Percentiles rank a stretch among this genome's conserved stretches.
Conservation (phyloP, 2,113 vertebrate species). For the Arvicanthis niloticus region DNA sequence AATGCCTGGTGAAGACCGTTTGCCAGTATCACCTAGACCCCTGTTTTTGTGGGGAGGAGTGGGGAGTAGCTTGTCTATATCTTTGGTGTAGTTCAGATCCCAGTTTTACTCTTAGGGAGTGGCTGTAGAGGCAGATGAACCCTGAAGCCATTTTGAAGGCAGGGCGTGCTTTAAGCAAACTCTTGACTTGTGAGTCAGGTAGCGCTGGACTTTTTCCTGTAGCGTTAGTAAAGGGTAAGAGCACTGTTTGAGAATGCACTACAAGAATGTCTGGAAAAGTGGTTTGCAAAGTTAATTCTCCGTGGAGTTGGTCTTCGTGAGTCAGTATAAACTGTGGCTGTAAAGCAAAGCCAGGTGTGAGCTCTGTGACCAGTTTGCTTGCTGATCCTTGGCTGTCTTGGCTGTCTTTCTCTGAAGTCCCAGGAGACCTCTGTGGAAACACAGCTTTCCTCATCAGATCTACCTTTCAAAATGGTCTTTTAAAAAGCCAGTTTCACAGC, state of each 20-base stretch:
- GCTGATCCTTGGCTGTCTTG: not conserved
- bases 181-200: not conserved
- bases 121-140: not conserved
- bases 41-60: not conserved
- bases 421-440: not conserved
- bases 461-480: conserved; percentile 46
- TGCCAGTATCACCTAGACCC: not conserved
- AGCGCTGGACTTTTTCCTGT: not conserved
- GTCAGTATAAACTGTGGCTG: conserved; percentile 17
- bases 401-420: conserved; percentile 22
- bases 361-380: not conserved
- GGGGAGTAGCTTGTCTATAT: not conserved
- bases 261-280: not conserved
- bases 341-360: not conserved
- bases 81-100: not conserved
- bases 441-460: conserved; percentile 18
- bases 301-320: not conserved
- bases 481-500: conserved; percentile 58
- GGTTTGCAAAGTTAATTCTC: conserved; percentile 17
- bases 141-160: conserved; percentile 10
- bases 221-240: not conserved
- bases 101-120: not conserved
- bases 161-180: not conserved
- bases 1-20: not conserved
- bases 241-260: conserved; percentile 17